These are phyloP conservation scores for Phataginus tricuspis DNA, from an alignment of 2,797 vertebrate genomes.

Conservation along the genomic window DNA sequence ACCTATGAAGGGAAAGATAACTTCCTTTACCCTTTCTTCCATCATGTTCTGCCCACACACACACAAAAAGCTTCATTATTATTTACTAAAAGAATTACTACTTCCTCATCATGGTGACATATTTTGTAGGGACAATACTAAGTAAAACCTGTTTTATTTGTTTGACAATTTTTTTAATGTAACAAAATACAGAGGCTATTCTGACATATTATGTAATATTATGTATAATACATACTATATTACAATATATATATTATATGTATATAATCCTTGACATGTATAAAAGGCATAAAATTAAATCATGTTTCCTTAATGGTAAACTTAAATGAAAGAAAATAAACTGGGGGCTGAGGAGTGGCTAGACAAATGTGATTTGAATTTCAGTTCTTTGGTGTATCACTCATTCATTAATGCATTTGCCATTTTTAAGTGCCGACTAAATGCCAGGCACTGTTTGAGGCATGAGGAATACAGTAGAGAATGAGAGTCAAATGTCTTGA, in stretches of 20 bases:
- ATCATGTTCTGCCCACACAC: background rate
- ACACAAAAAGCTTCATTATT: background rate
- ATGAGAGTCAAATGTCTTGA: background rate
- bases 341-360: background rate
- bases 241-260: background rate
- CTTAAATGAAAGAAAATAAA: background rate
- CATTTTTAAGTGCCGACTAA: background rate
- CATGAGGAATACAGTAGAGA: background rate
- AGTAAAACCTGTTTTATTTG: background rate
- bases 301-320: background rate
- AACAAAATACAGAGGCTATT: background rate
- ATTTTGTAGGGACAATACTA: background rate
- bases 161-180: background rate
- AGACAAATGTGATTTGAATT: background rate
- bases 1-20: background rate
- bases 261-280: background rate
- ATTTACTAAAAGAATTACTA: background rate
- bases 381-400: background rate
- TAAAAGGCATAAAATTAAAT: background rate
- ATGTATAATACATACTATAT: background rate
- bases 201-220: background rate
- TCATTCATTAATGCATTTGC: background rate
- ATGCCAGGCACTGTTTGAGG: background rate
- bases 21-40: background rate
- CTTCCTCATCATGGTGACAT: background rate